A percentile compares a stretch with the other conserved stretches of the same genome.
phyloP scores from a whole-genome alignment of 1,140 invertebrate species.

The Melipona quadrifasciata region DNA sequence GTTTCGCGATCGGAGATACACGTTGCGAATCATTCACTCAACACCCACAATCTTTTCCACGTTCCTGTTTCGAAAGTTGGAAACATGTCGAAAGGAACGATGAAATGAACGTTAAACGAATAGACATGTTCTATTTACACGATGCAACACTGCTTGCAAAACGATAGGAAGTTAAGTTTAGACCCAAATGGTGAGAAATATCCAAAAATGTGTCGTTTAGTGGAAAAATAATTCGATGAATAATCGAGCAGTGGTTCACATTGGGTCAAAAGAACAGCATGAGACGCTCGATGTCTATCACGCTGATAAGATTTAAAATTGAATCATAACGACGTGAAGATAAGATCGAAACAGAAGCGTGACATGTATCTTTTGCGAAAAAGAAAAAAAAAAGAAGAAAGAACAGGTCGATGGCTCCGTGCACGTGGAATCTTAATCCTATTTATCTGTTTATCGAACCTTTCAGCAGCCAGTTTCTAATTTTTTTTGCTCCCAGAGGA shows the following conservation, averaged over 20 bases:
- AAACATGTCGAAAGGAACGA: no score
- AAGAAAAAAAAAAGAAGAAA: background rate
- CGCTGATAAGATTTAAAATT: background rate
- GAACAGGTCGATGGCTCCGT: constrained; percentile 34
- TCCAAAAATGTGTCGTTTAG: no score
- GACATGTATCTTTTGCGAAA: background rate
- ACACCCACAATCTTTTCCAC: background rate
- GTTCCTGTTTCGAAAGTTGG: no score
- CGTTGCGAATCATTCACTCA: background rate
- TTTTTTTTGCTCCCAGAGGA: background rate
- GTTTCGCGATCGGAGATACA: background rate
- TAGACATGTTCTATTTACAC: no score
- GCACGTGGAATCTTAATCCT: constrained; percentile 38
- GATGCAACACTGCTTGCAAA: no score
- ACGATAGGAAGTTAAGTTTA: no score
- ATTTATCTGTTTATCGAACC: constrained; percentile 34
- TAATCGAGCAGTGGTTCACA: background rate
- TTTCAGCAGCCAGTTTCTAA: background rate
- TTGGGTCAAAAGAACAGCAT: no score
- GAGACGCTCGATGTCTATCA: constrained; percentile 4
- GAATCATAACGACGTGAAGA: background rate
- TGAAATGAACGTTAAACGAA: no score
- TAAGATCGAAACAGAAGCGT: constrained; percentile 13
- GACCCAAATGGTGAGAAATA: no score
- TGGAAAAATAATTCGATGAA: no score